Base-by-base conservation (phyloP, 2,888 invertebrate genomes). In the Yponomeuta evonymella region DNA sequence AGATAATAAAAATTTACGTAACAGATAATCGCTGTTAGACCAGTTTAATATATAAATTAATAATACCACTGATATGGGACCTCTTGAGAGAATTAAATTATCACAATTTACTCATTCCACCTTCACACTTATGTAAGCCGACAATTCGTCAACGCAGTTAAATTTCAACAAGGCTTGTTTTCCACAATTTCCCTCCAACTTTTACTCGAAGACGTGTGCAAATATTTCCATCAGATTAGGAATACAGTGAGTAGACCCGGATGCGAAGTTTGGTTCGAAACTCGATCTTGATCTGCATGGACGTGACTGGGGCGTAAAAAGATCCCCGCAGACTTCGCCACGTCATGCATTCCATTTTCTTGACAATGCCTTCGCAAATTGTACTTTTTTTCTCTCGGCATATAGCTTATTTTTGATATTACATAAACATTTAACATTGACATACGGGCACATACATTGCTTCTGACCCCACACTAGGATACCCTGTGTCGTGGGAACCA, bases 241-340 rank as follows among this genome's bases (percentile, higher is more conserved):
- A 58, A 15, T 5, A 58, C 51, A 58, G 51, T 58, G 51, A 58
- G 12, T 23, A 51, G 69, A 43, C 66, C 71, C 66, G 66, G 48
- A 67, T 67, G 67, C 36, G 70, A 67, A 65, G 71, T 71, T 71
- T 69, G 71, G 70, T 70, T 70, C 62, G 67, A 68, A 72, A 72
- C 70, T 72, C 70, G 72, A 72, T 72, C 70, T 48, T 62, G 29
- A 62, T 62, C 63, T 62, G 62, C 63, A 36, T 63, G 63, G 8
- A 70, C 70, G 70, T 70, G 70, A 70, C 70, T 70, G 30, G 70
- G 43, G 69, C 62, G 6, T 30, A 51, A 51, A 48, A 67, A 30
- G 30, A 12, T 23, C 33, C 67, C 0, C 11, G 48, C n/a, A 67
- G 48, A n/a, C 23, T 67, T 30, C 48, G 69, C 58, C 30, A 51